phyloP scores from a whole-genome alignment of 2,113 vertebrate genomes.

The Alosa alosa region DNA sequence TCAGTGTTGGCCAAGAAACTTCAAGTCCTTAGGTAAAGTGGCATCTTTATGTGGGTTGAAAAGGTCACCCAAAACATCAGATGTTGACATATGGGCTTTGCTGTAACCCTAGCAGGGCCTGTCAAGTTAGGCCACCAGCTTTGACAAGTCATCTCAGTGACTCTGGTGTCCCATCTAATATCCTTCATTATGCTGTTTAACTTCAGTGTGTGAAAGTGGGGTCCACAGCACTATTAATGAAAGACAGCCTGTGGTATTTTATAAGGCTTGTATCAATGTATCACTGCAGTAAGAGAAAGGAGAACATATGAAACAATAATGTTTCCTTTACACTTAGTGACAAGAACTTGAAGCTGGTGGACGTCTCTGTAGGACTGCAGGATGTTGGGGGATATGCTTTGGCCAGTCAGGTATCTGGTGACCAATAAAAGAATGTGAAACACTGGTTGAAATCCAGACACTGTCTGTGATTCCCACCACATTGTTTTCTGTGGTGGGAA shows the following conservation, averaged over 20 bases:
- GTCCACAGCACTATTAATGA: neutral
- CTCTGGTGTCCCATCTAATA: slow-evolving; percentile 34
- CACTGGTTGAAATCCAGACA: slow-evolving; percentile 23
- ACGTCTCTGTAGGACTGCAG: slow-evolving; percentile 9
- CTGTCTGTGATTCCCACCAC: slow-evolving; percentile 25
- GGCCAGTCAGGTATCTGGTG: slow-evolving; percentile 26
- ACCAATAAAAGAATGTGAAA: slow-evolving; percentile 35
- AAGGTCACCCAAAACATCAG: slow-evolving; percentile 39
- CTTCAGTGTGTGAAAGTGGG: slow-evolving; percentile 1
- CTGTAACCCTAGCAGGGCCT: slow-evolving; percentile 30
- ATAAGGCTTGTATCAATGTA: slow-evolving; percentile 26
- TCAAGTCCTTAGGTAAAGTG: slow-evolving; percentile 14
- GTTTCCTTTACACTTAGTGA: neutral
- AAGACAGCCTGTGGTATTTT: neutral
- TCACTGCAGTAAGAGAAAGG: neutral
- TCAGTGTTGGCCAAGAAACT: neutral
- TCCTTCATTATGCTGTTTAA: slow-evolving; percentile 13
- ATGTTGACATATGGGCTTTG: slow-evolving; percentile 32
- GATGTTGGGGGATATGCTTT: slow-evolving; percentile 19
- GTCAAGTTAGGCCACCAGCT: slow-evolving; percentile 34
- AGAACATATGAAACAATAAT: neutral
- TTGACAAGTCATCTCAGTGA: slow-evolving; percentile 13
- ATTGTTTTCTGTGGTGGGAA: slow-evolving; percentile 38
- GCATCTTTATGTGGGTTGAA: slow-evolving; percentile 34
- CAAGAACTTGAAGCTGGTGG: slow-evolving; percentile 19